These are phyloP conservation scores for Conus betulinus DNA, from an alignment of 1,140 invertebrate species.

Conservation along the genomic window DNA sequence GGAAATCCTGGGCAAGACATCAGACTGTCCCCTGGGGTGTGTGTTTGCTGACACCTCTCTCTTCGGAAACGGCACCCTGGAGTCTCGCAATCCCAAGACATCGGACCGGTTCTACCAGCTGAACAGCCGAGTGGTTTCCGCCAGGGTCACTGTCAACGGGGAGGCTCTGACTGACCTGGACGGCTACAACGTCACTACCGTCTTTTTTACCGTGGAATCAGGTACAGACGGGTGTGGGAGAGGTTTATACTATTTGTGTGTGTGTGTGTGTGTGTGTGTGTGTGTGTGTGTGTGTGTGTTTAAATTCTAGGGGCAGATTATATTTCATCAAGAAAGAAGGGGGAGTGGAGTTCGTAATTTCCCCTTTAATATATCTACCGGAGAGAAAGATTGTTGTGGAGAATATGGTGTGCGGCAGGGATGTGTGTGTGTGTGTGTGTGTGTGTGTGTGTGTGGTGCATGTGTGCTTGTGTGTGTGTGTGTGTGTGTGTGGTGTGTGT, in stretches of 20 bases:
- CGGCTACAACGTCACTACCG: conserved; percentile 47
- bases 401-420: too few relatives aligned
- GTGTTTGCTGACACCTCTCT: conserved; percentile 35
- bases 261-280: background rate
- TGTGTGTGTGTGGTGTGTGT: too few relatives aligned
- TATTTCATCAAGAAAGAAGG: too few relatives aligned
- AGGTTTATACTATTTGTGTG: background rate
- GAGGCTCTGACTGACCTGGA: conserved; percentile 41
- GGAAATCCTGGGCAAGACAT: conserved; percentile 13
- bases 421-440: too few relatives aligned
- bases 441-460: too few relatives aligned
- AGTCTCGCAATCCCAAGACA: background rate
- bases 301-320: too few relatives aligned
- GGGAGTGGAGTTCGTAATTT: too few relatives aligned
- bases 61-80: conserved; percentile 9
- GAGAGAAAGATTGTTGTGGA: too few relatives aligned
- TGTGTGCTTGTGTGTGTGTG: too few relatives aligned
- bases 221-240: conserved; percentile 33
- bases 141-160: conserved; percentile 46
- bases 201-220: conserved; percentile 44
- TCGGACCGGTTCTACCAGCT: conserved; percentile 4
- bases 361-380: too few relatives aligned
- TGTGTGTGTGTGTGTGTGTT: too few relatives aligned
- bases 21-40: conserved; percentile 31
- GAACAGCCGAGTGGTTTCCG: conserved; percentile 62